Evolutionary conservation across 1,140 invertebrate species (phyloP).

Genomic region (Holcopasites calliopsidis): DNA sequence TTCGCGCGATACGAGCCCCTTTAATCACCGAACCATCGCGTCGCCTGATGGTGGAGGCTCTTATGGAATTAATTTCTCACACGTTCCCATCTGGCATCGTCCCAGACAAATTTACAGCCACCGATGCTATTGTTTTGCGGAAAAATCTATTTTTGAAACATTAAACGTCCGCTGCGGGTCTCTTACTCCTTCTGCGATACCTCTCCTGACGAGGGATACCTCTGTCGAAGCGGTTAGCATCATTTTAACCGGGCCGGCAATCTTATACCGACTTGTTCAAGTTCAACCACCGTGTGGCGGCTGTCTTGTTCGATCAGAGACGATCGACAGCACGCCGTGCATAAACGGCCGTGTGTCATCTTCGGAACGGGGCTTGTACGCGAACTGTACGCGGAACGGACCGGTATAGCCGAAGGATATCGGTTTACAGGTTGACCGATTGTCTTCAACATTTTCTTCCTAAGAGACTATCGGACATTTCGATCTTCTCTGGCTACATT

Average conservation of each 20-base stretch:
- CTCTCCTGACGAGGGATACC: conserved; percentile 36
- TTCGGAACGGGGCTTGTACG: conserved; percentile 6
- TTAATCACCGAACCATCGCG: conserved; percentile 45
- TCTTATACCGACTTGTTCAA: conserved; percentile 49
- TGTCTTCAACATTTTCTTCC: conserved; percentile 50
- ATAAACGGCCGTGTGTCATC: conserved; percentile 33
- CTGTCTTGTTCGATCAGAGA: conserved; percentile 57
- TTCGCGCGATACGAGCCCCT: conserved; percentile 27
- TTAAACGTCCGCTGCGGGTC: no score
- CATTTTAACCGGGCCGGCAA: conserved; percentile 62
- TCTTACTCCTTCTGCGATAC: no score
- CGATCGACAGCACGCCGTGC: conserved; percentile 38
- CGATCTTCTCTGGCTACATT: conserved; percentile 1
- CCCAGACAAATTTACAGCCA: no score
- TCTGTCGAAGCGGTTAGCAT: conserved; percentile 61
- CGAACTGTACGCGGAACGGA: not conserved
- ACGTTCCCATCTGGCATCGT: no score
- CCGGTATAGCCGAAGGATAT: conserved; percentile 52
- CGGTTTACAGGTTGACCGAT: conserved; percentile 57
- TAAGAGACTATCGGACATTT: conserved; percentile 39
- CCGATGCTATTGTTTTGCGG: no score
- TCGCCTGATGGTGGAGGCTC: conserved; percentile 7
- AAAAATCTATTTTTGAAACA: no score
- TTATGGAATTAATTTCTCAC: conserved; percentile 44
- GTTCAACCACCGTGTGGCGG: conserved; percentile 61